These are phyloP conservation scores for Drosophila hawaiiensis DNA, from an alignment of 2,888 invertebrate genomes.

Conservation along the genomic window DNA sequence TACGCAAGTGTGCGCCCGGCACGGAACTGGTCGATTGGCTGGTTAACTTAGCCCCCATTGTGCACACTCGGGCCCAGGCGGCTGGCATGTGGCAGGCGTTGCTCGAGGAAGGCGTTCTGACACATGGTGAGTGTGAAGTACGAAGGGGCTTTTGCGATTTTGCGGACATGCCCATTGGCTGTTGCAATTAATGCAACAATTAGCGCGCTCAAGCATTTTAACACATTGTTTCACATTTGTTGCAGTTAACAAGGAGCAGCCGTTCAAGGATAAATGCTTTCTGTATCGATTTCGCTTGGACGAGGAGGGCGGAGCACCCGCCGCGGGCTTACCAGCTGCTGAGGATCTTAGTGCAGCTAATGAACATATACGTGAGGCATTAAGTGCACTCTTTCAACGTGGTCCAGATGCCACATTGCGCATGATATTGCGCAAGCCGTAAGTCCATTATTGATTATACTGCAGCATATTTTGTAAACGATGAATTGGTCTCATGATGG, in stretches of 20 bases:
- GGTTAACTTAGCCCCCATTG: constrained; percentile 88
- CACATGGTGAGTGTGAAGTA: constrained; percentile 88
- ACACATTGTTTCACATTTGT: constrained; percentile 29
- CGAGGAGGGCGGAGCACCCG: constrained; percentile 87
- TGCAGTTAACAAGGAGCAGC: constrained; percentile 91
- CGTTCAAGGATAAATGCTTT: constrained; percentile 93
- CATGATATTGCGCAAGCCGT: constrained; percentile 93
- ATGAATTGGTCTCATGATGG: not conserved
- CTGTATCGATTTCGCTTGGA: constrained; percentile 93
- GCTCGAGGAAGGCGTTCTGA: constrained; percentile 91
- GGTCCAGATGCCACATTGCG: constrained; percentile 92
- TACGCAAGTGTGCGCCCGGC: constrained; percentile 90
- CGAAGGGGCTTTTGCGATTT: not conserved
- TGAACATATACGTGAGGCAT: constrained; percentile 89
- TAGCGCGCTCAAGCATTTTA: constrained; percentile 35
- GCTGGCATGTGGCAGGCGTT: constrained; percentile 94
- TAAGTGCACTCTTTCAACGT: constrained; percentile 89
- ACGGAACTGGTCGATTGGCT: constrained; percentile 94
- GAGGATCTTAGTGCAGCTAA: constrained; percentile 89
- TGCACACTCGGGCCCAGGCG: constrained; percentile 89
- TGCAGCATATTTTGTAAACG: not conserved
- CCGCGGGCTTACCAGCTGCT: constrained; percentile 86
- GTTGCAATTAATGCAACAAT: constrained; percentile 32
- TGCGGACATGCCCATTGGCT: not conserved
- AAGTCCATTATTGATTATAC: constrained; percentile 83